These are phyloP conservation scores for Aproaerema taeniolella DNA, from an alignment of 2,888 invertebrate genomes.

Conservation along the genomic window DNA sequence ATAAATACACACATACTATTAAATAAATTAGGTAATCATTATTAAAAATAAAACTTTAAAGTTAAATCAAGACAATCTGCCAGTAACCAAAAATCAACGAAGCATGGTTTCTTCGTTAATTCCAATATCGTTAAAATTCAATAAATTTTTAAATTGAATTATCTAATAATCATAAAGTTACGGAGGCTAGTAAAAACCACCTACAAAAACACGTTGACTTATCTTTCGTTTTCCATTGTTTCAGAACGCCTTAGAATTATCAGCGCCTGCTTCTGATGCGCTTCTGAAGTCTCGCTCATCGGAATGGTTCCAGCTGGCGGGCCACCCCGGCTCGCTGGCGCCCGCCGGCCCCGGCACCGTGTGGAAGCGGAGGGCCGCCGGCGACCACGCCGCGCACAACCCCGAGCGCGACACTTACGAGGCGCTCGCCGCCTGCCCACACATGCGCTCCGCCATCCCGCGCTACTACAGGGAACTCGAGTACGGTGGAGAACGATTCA, in stretches of 20 bases:
- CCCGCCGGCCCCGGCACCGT: constrained; percentile 96
- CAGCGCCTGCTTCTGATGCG: constrained; percentile 93
- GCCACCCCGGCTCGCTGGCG: constrained; percentile 94
- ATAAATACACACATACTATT: too few species aligned
- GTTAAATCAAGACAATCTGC: too few species aligned
- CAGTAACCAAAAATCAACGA: too few species aligned
- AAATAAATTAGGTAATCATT: too few species aligned
- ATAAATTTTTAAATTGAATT: too few species aligned
- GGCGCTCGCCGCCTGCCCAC: constrained; percentile 84
- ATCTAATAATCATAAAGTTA: too few species aligned
- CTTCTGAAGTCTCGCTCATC: constrained; percentile 83
- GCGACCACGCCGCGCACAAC: constrained; percentile 83
- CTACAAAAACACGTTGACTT: too few species aligned
- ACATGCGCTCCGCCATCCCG: constrained; percentile 86
- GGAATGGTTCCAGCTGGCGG: constrained; percentile 94
- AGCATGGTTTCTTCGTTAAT: too few species aligned
- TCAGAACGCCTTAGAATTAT: constrained; percentile 93
- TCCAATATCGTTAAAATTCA: too few species aligned
- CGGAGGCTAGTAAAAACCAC: too few species aligned
- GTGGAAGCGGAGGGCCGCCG: constrained; percentile 90
- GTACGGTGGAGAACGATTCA: constrained; percentile 88
- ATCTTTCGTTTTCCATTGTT: constrained; percentile 62
- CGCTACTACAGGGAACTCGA: constrained; percentile 90
- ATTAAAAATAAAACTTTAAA: too few species aligned
- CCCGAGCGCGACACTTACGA: constrained; percentile 89